phyloP scores from a whole-genome alignment of 2,888 invertebrate genomes.

The Drosophila anomalata region DNA sequence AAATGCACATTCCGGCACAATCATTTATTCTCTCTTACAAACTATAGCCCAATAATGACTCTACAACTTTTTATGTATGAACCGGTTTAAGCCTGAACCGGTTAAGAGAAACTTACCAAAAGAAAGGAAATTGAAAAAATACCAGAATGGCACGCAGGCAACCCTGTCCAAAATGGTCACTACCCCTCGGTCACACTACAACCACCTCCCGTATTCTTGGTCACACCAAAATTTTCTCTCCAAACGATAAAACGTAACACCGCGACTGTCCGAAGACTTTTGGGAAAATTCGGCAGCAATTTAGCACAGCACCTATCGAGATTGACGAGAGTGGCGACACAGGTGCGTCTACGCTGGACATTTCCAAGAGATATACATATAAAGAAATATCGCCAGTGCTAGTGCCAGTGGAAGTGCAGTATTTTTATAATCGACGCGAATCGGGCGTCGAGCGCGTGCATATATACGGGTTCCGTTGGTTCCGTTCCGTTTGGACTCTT shows the following conservation, averaged over 20 bases:
- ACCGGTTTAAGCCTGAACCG: not conserved
- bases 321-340: conserved; percentile 25
- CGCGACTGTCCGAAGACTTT: conserved; percentile 14
- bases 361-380: conserved; percentile 1
- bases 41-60: too few species aligned
- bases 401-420: conserved; percentile 15
- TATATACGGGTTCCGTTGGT: conserved; percentile 77
- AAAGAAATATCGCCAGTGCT: conserved; percentile 23
- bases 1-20: too few species aligned
- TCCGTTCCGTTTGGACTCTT: conserved; percentile 19
- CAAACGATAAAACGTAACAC: conserved; percentile 16
- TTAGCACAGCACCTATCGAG: not conserved
- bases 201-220: not conserved
- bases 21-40: too few species aligned
- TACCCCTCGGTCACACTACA: not conserved
- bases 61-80: not conserved
- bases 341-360: not conserved
- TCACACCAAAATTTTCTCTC: conserved; percentile 1
- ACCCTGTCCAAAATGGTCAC: not conserved
- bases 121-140: not conserved
- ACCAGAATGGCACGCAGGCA: not conserved
- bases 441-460: conserved; percentile 63
- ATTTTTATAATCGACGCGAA: conserved; percentile 13
- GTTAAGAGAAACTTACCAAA: not conserved
- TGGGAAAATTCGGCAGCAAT: conserved; percentile 29